A percentile compares a stretch with the other conserved stretches of the same genome.
Conservation (phyloP, 2,888 invertebrate species). For the Drosophila picticornis region DNA sequence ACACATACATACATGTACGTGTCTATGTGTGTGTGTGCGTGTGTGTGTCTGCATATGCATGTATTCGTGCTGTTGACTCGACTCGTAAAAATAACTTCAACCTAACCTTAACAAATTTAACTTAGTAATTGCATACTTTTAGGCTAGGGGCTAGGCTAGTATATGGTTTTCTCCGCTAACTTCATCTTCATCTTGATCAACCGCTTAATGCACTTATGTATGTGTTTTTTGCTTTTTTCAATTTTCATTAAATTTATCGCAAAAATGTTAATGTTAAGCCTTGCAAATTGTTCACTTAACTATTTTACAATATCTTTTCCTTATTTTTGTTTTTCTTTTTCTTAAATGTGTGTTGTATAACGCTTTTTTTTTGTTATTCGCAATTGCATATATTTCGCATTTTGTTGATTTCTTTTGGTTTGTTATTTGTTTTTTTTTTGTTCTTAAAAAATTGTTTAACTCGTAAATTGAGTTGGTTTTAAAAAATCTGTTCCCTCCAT, state of each 20-base stretch:
- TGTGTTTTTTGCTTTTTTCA: conserved; percentile 23
- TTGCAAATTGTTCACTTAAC: conserved; percentile 25
- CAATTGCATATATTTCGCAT: conserved; percentile 10
- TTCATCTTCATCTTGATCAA: conserved; percentile 14
- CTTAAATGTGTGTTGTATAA: conserved; percentile 9
- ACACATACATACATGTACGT: conserved; percentile 7
- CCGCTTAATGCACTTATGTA: conserved; percentile 78
- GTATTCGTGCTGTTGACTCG: conserved; percentile 24
- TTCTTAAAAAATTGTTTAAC: conserved; percentile 59
- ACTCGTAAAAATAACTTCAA: conserved; percentile 61
- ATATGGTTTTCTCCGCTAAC: conserved; percentile 58
- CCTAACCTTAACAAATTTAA: conserved; percentile 71
- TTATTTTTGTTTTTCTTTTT: conserved; percentile 11
- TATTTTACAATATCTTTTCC: conserved; percentile 61
- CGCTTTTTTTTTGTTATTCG: conserved; percentile 8
- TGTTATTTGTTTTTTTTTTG: conserved; percentile 35
- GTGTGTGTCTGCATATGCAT: conserved; percentile 16
- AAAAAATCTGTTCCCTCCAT: conserved; percentile 78
- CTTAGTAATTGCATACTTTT: conserved; percentile 80
- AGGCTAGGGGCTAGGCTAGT: conserved; percentile 81
- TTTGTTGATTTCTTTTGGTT: conserved; percentile 27
- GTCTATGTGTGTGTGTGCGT: conserved; percentile 15
- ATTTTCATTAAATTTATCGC: conserved; percentile 28
- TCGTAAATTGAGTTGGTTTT: conserved; percentile 60
- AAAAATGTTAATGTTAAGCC: conserved; percentile 56